Percentiles rank a stretch among this genome's conserved stretches.
Conservation (phyloP, 1,140 invertebrate genomes). For the Megalopta genalis region DNA sequence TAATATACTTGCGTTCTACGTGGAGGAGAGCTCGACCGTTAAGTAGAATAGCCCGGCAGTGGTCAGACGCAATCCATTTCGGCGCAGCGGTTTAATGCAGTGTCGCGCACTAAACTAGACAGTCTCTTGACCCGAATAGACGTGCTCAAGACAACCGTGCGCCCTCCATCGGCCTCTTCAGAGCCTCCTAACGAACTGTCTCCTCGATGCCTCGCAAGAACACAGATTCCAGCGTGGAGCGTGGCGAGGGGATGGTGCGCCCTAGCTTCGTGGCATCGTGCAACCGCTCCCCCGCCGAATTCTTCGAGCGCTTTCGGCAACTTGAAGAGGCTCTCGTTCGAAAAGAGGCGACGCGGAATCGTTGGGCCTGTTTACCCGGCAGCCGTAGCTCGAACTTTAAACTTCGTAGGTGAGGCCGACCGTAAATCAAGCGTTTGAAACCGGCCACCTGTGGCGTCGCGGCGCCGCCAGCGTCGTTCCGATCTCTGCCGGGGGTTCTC, state of each 20-base stretch:
- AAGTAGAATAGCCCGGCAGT: too few species aligned
- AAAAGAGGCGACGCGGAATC: constrained; percentile 44
- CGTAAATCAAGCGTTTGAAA: constrained; percentile 73
- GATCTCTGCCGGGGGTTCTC: constrained; percentile 18
- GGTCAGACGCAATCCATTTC: too few species aligned
- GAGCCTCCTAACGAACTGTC: neutral
- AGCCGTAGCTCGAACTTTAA: constrained; percentile 65
- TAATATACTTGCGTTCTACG: too few species aligned
- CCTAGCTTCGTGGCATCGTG: neutral
- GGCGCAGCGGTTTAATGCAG: too few species aligned
- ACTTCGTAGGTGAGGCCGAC: constrained; percentile 67
- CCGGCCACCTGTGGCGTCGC: constrained; percentile 70
- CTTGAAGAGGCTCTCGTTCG: constrained; percentile 44
- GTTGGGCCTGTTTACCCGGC: constrained; percentile 61
- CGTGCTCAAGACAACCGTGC: too few species aligned
- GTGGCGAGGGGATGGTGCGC: too few species aligned
- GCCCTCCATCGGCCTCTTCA: neutral
- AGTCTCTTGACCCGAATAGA: too few species aligned
- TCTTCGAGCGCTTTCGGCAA: constrained; percentile 18
- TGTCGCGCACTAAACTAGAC: too few species aligned
- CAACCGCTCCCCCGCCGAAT: constrained; percentile 6
- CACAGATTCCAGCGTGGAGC: neutral
- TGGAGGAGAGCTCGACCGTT: too few species aligned
- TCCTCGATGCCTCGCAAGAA: neutral
- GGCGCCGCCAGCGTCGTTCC: constrained; percentile 21